phyloP scores from a whole-genome alignment of 2,113 vertebrate species.

The Tragelaphus scriptus region DNA sequence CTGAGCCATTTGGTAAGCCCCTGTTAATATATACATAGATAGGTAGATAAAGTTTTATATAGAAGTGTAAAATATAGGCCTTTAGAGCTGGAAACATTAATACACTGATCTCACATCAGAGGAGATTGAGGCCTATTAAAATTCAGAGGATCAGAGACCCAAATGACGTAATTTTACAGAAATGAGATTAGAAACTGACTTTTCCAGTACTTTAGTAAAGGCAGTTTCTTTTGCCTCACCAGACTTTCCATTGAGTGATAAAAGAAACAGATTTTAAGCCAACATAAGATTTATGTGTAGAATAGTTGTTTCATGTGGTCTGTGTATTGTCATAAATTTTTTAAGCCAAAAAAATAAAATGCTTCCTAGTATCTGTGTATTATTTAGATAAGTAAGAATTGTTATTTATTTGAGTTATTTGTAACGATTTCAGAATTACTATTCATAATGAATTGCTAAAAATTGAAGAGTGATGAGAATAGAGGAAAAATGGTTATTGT shows the following conservation, averaged over 20 bases:
- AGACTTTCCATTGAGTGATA: background rate
- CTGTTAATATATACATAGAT: background rate
- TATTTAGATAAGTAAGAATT: background rate
- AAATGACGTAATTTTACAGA: background rate
- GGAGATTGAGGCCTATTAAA: background rate
- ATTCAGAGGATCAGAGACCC: background rate
- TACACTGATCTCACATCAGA: background rate
- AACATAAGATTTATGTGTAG: background rate
- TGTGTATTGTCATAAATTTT: background rate
- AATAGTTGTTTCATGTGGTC: background rate
- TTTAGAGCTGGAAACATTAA: background rate
- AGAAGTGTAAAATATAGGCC: background rate
- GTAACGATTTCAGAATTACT: background rate
- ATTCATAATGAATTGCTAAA: background rate
- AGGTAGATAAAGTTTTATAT: background rate
- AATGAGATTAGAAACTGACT: background rate
- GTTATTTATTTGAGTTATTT: background rate
- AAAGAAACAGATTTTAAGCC: background rate
- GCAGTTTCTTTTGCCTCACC: background rate
- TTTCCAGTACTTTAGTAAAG: background rate
- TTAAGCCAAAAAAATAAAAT: background rate
- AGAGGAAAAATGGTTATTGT: background rate
- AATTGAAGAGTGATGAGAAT: background rate
- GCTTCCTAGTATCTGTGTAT: background rate
- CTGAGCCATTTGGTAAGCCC: background rate